Evolutionary conservation across 2,888 invertebrate genomes (phyloP).

Genomic region (Palloptera scutellata): DNA sequence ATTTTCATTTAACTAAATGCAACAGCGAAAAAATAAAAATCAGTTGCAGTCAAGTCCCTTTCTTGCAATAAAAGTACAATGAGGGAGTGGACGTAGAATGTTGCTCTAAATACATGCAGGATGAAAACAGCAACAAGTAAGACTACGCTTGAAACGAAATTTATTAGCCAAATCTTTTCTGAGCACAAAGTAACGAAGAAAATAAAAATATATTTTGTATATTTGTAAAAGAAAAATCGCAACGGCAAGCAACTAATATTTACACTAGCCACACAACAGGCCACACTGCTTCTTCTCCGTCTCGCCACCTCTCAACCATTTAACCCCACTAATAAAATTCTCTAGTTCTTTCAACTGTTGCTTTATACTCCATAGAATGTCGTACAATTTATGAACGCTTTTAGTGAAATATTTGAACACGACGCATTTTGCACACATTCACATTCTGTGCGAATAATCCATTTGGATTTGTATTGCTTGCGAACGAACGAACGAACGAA

Average conservation of each 20-base stretch:
- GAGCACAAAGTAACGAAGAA: too few relatives aligned
- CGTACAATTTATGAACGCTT: slow-evolving; percentile 40
- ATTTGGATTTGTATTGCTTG: neutral
- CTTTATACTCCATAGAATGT: slow-evolving; percentile 18
- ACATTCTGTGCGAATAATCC: slow-evolving; percentile 1
- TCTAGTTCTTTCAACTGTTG: slow-evolving; percentile 31
- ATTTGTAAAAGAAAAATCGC: too few relatives aligned
- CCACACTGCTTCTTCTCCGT: neutral
- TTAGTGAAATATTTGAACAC: slow-evolving; percentile 39
- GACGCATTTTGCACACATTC: slow-evolving; percentile 31
- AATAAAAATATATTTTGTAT: too few relatives aligned
- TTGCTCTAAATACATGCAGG: too few relatives aligned
- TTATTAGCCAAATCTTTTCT: too few relatives aligned
- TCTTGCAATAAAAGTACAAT: too few relatives aligned
- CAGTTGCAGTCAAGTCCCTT: too few relatives aligned
- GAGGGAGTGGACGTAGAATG: too few relatives aligned
- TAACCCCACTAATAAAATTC: neutral
- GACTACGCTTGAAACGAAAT: too few relatives aligned
- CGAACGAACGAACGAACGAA: neutral
- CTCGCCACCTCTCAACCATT: neutral
- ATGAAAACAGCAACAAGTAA: too few relatives aligned
- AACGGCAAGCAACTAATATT: too few relatives aligned
- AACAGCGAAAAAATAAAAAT: neutral
- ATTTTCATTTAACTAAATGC: slow-evolving; percentile 7
- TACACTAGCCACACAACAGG: too few relatives aligned